phyloP scores from a whole-genome alignment of 2,888 invertebrate species.

The Micoletzkya japonica region DNA sequence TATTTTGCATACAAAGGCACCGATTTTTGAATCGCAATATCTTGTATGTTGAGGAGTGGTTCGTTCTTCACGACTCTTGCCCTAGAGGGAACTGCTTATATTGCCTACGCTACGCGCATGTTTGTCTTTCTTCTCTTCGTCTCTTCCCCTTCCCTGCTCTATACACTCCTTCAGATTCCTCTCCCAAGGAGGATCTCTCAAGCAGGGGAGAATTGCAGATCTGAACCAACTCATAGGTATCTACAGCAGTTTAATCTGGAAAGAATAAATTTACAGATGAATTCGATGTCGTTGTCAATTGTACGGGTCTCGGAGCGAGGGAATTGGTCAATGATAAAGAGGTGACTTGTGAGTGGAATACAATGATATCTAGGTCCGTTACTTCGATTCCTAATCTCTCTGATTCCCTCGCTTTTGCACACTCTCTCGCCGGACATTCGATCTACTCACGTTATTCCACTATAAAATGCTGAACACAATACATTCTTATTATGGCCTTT shows the following conservation, averaged over 20 bases:
- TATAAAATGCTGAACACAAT: too few relatives aligned
- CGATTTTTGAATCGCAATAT: too few relatives aligned
- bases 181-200: conserved; percentile 36
- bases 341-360: conserved; percentile 74
- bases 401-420: too few relatives aligned
- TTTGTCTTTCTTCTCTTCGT: conserved; percentile 5
- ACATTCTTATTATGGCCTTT: too few relatives aligned
- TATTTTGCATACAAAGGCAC: too few relatives aligned
- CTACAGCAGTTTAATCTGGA: not conserved
- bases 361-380: too few relatives aligned
- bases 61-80: conserved; percentile 43
- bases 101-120: conserved; percentile 33
- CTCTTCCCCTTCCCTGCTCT: not conserved
- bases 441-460: too few relatives aligned
- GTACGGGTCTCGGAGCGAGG: conserved; percentile 76
- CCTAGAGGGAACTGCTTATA: conserved; percentile 40
- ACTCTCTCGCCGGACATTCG: too few relatives aligned
- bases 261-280: conserved; percentile 10
- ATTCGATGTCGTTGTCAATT: conserved; percentile 75
- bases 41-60: conserved; percentile 39
- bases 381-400: too few relatives aligned
- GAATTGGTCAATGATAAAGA: conserved; percentile 72
- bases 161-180: conserved; percentile 30
- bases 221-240: conserved; percentile 29
- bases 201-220: conserved; percentile 24